phyloP scores from a whole-genome alignment of 2,888 invertebrate species.

The Drosophila aldrichi region DNA sequence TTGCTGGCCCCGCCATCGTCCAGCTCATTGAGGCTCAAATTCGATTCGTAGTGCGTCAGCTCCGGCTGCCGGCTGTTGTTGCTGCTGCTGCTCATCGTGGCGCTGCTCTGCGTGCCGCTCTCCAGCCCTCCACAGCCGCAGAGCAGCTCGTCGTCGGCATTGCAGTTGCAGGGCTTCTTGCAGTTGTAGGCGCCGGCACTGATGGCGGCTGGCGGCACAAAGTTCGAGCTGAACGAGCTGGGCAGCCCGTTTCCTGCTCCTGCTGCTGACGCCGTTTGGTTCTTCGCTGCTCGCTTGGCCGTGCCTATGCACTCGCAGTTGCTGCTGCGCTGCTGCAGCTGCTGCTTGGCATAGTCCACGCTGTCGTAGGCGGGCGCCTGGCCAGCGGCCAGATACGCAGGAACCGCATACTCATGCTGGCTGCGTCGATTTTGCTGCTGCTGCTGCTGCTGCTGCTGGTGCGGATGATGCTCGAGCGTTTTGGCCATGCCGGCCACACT shows the following conservation, averaged over 20 bases:
- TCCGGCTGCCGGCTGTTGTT: constrained; percentile 78
- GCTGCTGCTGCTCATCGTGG: constrained; percentile 81
- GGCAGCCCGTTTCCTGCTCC: constrained; percentile 54
- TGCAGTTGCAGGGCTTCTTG: constrained; percentile 82
- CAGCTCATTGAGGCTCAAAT: constrained; percentile 80
- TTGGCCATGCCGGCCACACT: constrained; percentile 69
- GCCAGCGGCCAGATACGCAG: constrained; percentile 73
- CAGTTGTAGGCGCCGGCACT: constrained; percentile 76
- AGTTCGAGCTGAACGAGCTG: constrained; percentile 83
- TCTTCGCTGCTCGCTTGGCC: constrained; percentile 53
- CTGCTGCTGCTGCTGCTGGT: constrained; percentile 16
- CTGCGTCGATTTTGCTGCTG: constrained; percentile 74
- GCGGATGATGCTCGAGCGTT: constrained; percentile 79
- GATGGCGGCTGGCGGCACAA: constrained; percentile 71
- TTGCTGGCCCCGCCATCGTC: constrained; percentile 67
- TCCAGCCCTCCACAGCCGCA: constrained; percentile 73
- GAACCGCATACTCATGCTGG: constrained; percentile 85
- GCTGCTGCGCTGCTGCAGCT: constrained; percentile 47
- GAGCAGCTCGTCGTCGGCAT: constrained; percentile 69
- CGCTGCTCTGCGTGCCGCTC: constrained; percentile 80
- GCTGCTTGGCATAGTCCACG: constrained; percentile 80
- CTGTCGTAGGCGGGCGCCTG: constrained; percentile 77
- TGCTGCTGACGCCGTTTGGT: constrained; percentile 14
- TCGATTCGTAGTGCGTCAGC: constrained; percentile 82
- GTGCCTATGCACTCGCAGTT: constrained; percentile 79